Base-by-base conservation (phyloP, 2,888 invertebrate genomes). In the Tetranychus truncatus region DNA sequence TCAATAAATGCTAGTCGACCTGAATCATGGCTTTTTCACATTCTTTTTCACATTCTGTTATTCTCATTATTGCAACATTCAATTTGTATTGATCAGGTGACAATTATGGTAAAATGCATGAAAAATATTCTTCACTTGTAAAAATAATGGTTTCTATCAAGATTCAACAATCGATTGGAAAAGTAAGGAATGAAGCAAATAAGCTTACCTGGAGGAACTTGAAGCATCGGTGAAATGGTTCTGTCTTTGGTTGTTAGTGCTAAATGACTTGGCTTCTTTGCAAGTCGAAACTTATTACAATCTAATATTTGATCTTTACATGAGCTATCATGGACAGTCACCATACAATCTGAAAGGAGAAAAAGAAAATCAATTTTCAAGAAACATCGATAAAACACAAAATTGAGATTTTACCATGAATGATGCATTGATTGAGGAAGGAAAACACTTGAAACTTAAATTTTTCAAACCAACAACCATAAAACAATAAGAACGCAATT, bases 251-350 rank as follows among this genome's bases (percentile, higher is more conserved):
- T 72, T 15, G 20, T 34, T 44, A 72, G 20, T 66, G 66, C 65
- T 15, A 73, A 73, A 65, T 73, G 73, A 73, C 34, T 73, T 65
- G 73, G 73, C 21, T 73, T 73, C 65, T 73, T 73, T 15, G 66
- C 73, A 20, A 73, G 34, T 15, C 73, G 55, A 73, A 88, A 87
- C 82, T 90, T 89, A 79, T 87, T 88, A 83, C 93, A 94, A 81
- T 91, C 91, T 74, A 88, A 85, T 78, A 91, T 89, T 84, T 91
- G 90, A 82, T 94, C 94, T 83, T 92, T 92, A 83, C 92, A 92
- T 45, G 88, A 87, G 82, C 89, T 89, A 81, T 92, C 90, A 83
- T 92, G 93, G 74, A 93, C 91, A 74, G 89, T 91, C 80, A 89
- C 88, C 79, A 90, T 88, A 83, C 93, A 94, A 84, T 88, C 92